A percentile compares a stretch with the other conserved stretches of the same genome.
Evolutionary conservation across 2,113 vertebrate species (phyloP).

Genomic region (Probosciger aterrimus): DNA sequence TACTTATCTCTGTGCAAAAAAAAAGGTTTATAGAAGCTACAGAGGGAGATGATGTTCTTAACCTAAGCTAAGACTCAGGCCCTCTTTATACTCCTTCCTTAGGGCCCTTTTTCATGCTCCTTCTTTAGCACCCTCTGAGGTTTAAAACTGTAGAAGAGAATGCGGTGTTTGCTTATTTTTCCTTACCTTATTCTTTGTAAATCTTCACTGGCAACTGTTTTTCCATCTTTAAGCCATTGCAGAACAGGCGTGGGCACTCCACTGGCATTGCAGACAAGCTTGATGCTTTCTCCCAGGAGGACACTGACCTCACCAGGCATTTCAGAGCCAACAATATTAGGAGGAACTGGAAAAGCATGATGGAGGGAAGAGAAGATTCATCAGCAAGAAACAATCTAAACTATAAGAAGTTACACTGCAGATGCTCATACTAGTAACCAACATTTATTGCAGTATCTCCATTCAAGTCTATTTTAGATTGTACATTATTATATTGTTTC

Average conservation of each 20-base stretch:
- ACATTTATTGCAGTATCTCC: background rate
- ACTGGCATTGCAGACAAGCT: slow-evolving; percentile 81
- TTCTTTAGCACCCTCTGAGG: background rate
- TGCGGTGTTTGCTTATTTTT: background rate
- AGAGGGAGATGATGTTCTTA: background rate
- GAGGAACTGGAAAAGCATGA: slow-evolving; percentile 80
- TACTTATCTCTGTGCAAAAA: background rate
- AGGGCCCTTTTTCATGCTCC: background rate
- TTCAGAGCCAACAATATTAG: slow-evolving; percentile 86
- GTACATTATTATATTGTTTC: background rate
- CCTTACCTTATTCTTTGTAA: slow-evolving; percentile 77
- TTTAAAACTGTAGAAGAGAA: background rate
- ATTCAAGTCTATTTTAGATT: background rate
- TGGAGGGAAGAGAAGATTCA: background rate
- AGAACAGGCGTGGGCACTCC: slow-evolving; percentile 83
- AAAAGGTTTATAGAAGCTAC: background rate
- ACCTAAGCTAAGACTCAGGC: background rate
- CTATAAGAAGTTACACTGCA: background rate
- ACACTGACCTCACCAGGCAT: slow-evolving; percentile 84
- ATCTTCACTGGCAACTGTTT: slow-evolving; percentile 63
- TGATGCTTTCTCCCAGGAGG: slow-evolving; percentile 82
- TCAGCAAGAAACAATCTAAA: background rate
- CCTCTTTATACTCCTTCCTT: background rate
- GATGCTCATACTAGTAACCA: background rate
- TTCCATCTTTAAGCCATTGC: slow-evolving; percentile 91